Evolutionary conservation across 2,797 vertebrate genomes (phyloP), one percentile per base, ranked within the genome.

Genomic region (Lepus townsendii): DNA sequence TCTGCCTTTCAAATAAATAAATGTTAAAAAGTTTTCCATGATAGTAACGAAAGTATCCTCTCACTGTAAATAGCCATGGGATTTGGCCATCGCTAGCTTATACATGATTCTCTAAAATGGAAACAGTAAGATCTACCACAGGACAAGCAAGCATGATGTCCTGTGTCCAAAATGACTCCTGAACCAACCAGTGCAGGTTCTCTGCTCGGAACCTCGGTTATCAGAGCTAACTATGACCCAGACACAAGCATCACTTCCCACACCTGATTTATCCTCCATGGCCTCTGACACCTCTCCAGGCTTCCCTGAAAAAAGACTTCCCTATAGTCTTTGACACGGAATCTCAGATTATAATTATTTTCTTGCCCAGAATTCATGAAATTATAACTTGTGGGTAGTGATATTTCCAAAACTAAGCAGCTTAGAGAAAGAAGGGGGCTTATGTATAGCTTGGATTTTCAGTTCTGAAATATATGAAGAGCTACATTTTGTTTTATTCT

Each of bases 301-400:
- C 54, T 82, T 77, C 50, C 68, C 84, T 42, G 13, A 19, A 19
- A 35, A 35, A 35, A 35, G 35, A 35, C 35, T 35, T 35, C 35
- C 32, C 38, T 42, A 71, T 26, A 19, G 54, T 27, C 73, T 82
- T 88, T 77, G 27, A 77, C 62, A 66, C 19, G 19, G 38, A 80
- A 27, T 93, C 84, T 94, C n/a, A 79, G 14, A 75, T 93, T 63
- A 75, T 84, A 71, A 38, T 16, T 88, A 26, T 86, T 82, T 78
- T 90, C 60, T 69, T 91, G 19, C 65, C 76, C 75, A 96, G 75
- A 91, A 88, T 27, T 80, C 52, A 14, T 93, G 16, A 80, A 93
- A 87, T 79, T 69, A 27, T 54, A 57, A 68, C 26, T 32, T 38
- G 76, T 72, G 17, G 79, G 75, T 35, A 79, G 4, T 69, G 27